Base-by-base conservation (phyloP, 2,113 vertebrate genomes). In the Triplophysa siluroides region DNA sequence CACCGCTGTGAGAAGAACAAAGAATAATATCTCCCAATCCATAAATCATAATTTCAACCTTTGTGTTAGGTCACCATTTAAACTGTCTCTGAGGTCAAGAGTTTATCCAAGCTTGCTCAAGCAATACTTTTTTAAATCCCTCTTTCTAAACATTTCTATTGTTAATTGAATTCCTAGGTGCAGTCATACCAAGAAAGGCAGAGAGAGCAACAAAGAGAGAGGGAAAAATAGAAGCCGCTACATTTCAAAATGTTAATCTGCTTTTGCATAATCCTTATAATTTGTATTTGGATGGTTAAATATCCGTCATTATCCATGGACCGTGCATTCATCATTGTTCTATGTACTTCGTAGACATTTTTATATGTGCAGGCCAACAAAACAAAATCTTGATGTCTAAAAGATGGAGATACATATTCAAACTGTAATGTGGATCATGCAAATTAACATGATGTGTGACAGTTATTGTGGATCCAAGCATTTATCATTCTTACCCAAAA, bases 31-130 rank as follows among this genome's bases (percentile, higher is more conserved):
- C 71, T 63, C 63, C 10, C 45, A 8, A 88, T 90, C 88, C 88
- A 91, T 91, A 90, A 93, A 92, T 94, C 91, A 91, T 92, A 88
- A 90, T 89, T 90, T 86, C 81, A 90, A 85, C 88, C 76, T 70
- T 79, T n/a, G 81, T 81, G 86, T 86, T 85, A 79, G 83, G 87
- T 90, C 85, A 85, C 72, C 2, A 69, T 85, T 86, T 86, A 78
- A 62, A 75, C 83, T 70, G 84, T 78, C 80, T 85, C 80, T 26
- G 67, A 78, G 78, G 78, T 84, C 84, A 76, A 70, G 81, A 81
- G 79, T 81, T 77, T 64, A 85, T 81, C 52, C 58, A 47, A n/a
- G 33, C 24, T 43, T 67, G 54, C 60, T 50, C 45, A 70, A 70
- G 81, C 67, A 58, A 71, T 63, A 61, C 45, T 58, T 0, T 43